Evolutionary conservation across 2,113 vertebrate species (phyloP), one percentile per base, ranked within the genome.

Genomic region (Ageneiosus marmoratus): DNA sequence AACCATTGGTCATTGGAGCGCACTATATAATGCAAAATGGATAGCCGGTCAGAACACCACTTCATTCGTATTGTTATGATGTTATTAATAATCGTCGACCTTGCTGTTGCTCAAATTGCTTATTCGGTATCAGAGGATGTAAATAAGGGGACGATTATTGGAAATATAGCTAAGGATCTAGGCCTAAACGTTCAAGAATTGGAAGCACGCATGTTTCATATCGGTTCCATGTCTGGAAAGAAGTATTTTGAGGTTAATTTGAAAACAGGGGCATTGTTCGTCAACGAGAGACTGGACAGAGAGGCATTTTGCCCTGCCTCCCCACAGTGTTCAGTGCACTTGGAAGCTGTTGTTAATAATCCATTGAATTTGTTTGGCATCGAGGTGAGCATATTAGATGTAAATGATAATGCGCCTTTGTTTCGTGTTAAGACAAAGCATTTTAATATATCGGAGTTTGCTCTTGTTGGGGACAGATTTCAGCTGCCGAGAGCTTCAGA

Each of bases 321-420:
- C 0, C 86, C 88, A 0, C 88, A 88, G 75, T 95, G 94, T 85
- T 34, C 89, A 13, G 46, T 91, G 37, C 87, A 82, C 77, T 89
- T 93, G 75, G 91, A 95, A 86, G 89, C 94, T n/a, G 88, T 94
- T 70, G 48, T 94, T 58, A 88, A 91, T 81, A 92, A 92, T 2
- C 93, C 94, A 2, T 29, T 94, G 74, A 80, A 89, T 65, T 72
- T 94, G 56, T 88, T 93, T 79, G 86, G 83, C 87, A 86, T 92
- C 58, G 92, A 93, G 53, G 77, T 94, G 8, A 82, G 87, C 20
- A 86, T 95, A 81, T 73, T 89, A 82, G 94, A 95, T 78, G 85
- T 93, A 70, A 95, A 94, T 74, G 94, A 95, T 50, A 93, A 94
- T 87, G 82, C 89, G 16, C 94, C 93, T 0, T 79, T 76, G 32